Conservation (phyloP, 2,888 invertebrate genomes). For the Napeogenes sylphis region DNA sequence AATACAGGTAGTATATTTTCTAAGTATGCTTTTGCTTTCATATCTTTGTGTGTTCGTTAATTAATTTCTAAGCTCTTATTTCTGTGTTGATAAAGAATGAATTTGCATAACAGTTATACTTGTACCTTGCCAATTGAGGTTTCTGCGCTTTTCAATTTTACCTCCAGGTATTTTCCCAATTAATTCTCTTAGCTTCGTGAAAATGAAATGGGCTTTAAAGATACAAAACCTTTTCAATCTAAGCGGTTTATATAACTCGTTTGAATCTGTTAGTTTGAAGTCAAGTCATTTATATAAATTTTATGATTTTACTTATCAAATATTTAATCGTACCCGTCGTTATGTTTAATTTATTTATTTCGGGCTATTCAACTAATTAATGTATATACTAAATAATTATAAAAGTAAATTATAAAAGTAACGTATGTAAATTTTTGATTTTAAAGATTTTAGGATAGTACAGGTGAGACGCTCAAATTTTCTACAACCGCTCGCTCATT, state of each 20-base stretch:
- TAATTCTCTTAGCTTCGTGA: constrained; percentile 35
- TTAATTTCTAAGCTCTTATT: constrained; percentile 11
- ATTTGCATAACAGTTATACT: constrained; percentile 16
- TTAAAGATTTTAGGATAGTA: too few species aligned
- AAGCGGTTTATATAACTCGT: constrained; percentile 23
- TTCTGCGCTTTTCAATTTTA: constrained; percentile 26
- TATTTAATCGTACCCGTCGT: neutral
- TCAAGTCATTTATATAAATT: constrained; percentile 19
- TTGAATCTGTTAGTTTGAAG: constrained; percentile 11
- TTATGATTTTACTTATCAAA: constrained; percentile 2
- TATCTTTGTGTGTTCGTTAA: neutral
- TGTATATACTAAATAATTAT: too few species aligned
- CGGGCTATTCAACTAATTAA: too few species aligned
- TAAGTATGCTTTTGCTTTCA: too few species aligned
- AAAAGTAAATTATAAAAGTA: too few species aligned
- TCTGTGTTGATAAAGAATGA: constrained; percentile 5
- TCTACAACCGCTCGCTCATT: neutral
- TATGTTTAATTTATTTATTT: too few species aligned
- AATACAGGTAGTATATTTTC: too few species aligned
- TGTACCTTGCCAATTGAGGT: constrained; percentile 17
- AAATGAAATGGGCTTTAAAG: constrained; percentile 19
- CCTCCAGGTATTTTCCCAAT: constrained; percentile 39
- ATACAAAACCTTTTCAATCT: constrained; percentile 23
- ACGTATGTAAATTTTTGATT: too few species aligned
- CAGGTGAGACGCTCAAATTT: too few species aligned